phyloP scores from a whole-genome alignment of 2,797 vertebrate species.

The Acipenser ruthenus region DNA sequence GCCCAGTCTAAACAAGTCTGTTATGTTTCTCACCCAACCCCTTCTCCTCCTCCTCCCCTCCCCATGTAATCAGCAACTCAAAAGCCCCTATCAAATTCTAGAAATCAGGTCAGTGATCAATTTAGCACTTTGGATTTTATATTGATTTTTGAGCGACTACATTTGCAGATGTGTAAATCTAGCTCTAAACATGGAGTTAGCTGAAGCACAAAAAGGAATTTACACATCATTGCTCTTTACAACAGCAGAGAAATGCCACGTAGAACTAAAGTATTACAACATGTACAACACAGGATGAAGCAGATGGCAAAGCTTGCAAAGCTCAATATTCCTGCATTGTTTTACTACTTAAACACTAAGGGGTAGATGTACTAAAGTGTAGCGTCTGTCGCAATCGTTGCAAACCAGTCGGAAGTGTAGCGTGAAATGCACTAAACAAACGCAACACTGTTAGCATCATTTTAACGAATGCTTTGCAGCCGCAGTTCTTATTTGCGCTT shows the following conservation, averaged over 20 bases:
- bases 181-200: constrained; percentile 1
- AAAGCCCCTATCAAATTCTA: neutral
- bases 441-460: too few species aligned
- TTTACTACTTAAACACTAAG: too few species aligned
- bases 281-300: neutral
- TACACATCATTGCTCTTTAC: constrained; percentile 46
- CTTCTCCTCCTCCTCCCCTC: too few species aligned
- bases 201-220: constrained; percentile 49
- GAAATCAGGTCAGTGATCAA: constrained; percentile 3
- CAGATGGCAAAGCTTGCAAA: constrained; percentile 5
- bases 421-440: too few species aligned
- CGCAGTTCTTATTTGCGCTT: too few species aligned
- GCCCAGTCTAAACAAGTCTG: too few species aligned
- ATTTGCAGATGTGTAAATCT: constrained; percentile 6
- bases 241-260: constrained; percentile 23
- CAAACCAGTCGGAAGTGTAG: too few species aligned
- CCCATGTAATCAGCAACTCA: neutral
- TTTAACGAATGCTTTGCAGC: too few species aligned
- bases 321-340: neutral
- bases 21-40: too few species aligned
- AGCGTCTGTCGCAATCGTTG: too few species aligned
- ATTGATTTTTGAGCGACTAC: constrained; percentile 6
- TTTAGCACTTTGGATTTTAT: neutral
- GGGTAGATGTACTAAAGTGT: too few species aligned
- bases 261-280: constrained; percentile 23